These are phyloP conservation scores for Trachops cirrhosus DNA, from an alignment of 2,797 vertebrate genomes.

Conservation along the genomic window DNA sequence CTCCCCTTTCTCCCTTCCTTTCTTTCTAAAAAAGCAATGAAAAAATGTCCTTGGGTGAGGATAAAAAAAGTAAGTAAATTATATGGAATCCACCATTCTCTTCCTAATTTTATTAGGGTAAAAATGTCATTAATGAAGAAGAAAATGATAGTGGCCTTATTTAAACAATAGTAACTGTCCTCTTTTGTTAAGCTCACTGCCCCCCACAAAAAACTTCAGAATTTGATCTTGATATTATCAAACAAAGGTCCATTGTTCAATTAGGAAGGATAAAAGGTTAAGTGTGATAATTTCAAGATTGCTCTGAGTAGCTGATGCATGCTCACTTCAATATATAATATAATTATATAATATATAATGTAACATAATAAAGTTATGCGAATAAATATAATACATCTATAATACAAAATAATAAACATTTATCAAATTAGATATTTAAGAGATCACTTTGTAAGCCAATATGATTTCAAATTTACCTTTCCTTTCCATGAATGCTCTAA, in stretches of 20 bases:
- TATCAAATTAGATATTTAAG: not conserved
- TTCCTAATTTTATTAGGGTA: not conserved
- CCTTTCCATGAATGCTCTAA: not conserved
- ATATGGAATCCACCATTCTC: not conserved
- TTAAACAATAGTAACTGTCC: not conserved
- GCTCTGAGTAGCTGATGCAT: not conserved
- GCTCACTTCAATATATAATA: not conserved
- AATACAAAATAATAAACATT: not conserved
- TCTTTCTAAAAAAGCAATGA: no score
- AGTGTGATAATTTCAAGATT: not conserved
- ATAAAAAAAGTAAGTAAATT: not conserved
- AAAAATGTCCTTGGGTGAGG: no score
- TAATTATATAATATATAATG: not conserved
- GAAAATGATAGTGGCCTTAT: not conserved
- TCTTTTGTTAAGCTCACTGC: not conserved
- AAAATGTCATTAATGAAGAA: not conserved
- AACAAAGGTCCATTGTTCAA: not conserved
- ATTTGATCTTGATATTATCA: not conserved
- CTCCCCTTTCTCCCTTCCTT: no score
- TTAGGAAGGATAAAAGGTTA: not conserved
- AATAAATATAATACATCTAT: not conserved
- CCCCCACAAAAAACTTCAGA: not conserved
- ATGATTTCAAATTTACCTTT: not conserved
- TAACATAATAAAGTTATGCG: not conserved
- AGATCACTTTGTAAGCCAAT: not conserved